Evolutionary conservation across 1,140 invertebrate genomes (phyloP).

Genomic region (Idris sp.): DNA sequence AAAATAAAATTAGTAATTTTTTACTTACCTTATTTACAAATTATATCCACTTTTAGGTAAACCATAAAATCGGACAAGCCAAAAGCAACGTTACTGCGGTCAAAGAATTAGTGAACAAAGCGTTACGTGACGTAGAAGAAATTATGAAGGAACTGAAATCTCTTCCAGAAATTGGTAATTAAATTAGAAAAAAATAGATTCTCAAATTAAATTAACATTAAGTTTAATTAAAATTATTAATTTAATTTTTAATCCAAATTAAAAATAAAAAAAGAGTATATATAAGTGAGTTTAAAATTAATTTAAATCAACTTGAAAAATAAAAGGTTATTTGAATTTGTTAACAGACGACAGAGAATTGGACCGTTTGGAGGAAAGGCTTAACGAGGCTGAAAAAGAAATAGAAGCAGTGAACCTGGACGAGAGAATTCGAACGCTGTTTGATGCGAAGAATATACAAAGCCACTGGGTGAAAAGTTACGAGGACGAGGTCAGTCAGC

Average conservation of each 20-base stretch:
- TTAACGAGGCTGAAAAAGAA: constrained; percentile 86
- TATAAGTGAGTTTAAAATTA: no score
- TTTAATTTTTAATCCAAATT: no score
- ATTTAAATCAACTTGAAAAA: not conserved
- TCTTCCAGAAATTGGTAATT: constrained; percentile 84
- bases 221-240: no score
- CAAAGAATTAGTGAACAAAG: constrained; percentile 88
- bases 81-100: constrained; percentile 89
- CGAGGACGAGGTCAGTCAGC: constrained; percentile 85
- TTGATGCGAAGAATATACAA: constrained; percentile 85
- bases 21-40: no score
- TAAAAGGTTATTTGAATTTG: not conserved
- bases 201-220: no score
- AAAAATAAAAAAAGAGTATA: no score
- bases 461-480: constrained; percentile 89
- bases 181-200: no score
- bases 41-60: no score
- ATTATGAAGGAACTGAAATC: constrained; percentile 90
- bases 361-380: constrained; percentile 85
- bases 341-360: constrained; percentile 82
- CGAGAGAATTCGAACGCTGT: constrained; percentile 84
- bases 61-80: constrained; percentile 90
- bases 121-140: constrained; percentile 86
- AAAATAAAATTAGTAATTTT: no score
- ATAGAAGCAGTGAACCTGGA: constrained; percentile 87